Conservation (phyloP, 2,797 vertebrate genomes). For the Gadopsis bispinosus region DNA sequence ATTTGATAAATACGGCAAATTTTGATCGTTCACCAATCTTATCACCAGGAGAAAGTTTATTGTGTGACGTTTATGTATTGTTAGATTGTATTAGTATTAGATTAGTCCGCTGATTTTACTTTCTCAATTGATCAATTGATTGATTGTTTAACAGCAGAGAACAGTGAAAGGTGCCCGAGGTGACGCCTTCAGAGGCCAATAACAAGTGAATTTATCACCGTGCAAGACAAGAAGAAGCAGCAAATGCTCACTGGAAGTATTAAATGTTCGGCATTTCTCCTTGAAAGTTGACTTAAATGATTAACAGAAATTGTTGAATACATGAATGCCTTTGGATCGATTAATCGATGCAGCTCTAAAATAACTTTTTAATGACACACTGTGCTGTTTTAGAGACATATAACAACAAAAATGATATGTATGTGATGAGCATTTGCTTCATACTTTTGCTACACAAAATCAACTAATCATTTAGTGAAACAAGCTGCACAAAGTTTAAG, state of each 20-base stretch:
- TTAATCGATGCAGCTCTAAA: background rate
- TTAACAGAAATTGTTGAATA: background rate
- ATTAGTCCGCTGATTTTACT: background rate
- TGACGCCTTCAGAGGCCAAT: too few relatives aligned
- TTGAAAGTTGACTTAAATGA: background rate
- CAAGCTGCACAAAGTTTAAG: constrained; percentile 31
- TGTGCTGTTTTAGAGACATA: too few relatives aligned
- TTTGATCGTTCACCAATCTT: background rate
- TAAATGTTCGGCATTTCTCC: background rate
- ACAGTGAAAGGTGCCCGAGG: background rate
- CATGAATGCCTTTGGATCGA: rapidly evolving
- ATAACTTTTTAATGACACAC: background rate
- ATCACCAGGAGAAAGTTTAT: background rate
- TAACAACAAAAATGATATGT: too few relatives aligned
- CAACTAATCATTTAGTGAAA: constrained; percentile 22
- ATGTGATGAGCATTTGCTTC: background rate
- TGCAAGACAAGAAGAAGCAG: background rate
- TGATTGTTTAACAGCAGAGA: background rate
- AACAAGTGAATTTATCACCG: background rate
- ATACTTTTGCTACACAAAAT: constrained; percentile 12
- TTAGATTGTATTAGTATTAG: too few relatives aligned
- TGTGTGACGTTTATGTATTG: too few relatives aligned
- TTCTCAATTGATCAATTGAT: background rate
- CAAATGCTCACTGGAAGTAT: background rate
- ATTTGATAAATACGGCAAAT: background rate